Percentiles rank a stretch among this genome's conserved stretches.
phyloP scores from a whole-genome alignment of 2,113 vertebrate species.

The Reinhardtius hippoglossoides region DNA sequence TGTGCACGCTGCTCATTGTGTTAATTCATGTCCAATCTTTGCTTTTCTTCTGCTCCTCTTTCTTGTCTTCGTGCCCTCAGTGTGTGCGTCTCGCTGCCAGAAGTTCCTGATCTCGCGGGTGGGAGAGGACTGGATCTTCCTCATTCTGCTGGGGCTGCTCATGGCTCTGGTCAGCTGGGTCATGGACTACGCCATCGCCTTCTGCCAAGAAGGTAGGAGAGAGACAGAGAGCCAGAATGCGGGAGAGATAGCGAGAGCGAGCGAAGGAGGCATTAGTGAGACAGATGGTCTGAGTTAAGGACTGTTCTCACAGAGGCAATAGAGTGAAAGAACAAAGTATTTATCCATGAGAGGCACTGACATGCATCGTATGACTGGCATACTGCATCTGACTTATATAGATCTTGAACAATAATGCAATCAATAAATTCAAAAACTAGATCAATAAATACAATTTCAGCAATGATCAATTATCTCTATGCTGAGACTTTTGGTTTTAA shows the following conservation, averaged over 20 bases:
- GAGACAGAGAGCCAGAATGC: slow-evolving; percentile 22
- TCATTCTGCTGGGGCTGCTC: slow-evolving; percentile 94
- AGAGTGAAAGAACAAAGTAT: not conserved
- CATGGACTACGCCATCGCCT: slow-evolving; percentile 98
- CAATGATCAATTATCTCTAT: not conserved
- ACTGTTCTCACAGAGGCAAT: not conserved
- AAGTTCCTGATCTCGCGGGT: slow-evolving; percentile 95
- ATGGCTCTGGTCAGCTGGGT: slow-evolving; percentile 99
- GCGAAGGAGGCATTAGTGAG: not conserved
- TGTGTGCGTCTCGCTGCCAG: slow-evolving; percentile 91
- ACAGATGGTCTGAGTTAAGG: not conserved
- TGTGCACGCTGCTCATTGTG: not conserved
- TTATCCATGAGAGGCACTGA: not conserved
- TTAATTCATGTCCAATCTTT: not conserved
- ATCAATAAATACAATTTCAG: not conserved
- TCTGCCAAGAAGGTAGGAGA: slow-evolving; percentile 93
- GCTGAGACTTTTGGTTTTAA: not conserved
- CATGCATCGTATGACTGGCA: no score
- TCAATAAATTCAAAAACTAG: no score
- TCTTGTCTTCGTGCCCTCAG: slow-evolving; percentile 69
- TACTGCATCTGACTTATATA: no score
- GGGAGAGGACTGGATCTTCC: slow-evolving; percentile 99
- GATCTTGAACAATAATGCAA: no score
- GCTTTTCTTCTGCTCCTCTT: not conserved
- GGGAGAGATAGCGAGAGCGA: not conserved